phyloP scores from a whole-genome alignment of 1,140 invertebrate species.

The Lepidostoma basale region DNA sequence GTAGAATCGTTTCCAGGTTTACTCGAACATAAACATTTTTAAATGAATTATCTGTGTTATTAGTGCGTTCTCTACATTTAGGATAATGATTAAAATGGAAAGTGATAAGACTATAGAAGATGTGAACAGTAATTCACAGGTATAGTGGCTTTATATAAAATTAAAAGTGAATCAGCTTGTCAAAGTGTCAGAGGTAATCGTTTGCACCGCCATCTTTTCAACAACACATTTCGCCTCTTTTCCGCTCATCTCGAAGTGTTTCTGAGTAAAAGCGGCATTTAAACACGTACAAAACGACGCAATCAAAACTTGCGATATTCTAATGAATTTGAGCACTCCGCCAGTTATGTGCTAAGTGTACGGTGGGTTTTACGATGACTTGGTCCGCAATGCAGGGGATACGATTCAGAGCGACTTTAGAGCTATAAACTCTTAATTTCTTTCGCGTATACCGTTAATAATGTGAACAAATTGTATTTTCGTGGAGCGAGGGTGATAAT shows the following conservation, averaged over 20 bases:
- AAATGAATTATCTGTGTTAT: slow-evolving; percentile 34
- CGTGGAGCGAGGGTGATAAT: neutral
- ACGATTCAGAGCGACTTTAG: neutral
- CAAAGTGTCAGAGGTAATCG: slow-evolving; percentile 31
- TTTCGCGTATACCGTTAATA: neutral
- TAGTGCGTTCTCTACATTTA: slow-evolving; percentile 34
- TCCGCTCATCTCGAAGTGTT: neutral
- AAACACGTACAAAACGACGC: neutral
- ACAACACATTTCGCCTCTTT: slow-evolving; percentile 30
- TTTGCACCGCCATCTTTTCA: slow-evolving; percentile 36
- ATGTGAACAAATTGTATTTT: neutral
- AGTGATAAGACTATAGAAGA: slow-evolving; percentile 70
- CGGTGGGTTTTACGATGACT: slow-evolving; percentile 4
- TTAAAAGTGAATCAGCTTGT: slow-evolving; percentile 29
- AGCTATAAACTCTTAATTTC: neutral
- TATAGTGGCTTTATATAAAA: slow-evolving; percentile 45
- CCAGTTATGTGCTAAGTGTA: slow-evolving; percentile 10
- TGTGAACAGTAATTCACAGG: slow-evolving; percentile 65
- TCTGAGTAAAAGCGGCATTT: neutral
- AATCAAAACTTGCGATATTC: neutral
- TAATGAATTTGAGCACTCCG: neutral
- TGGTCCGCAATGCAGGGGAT: slow-evolving; percentile 20
- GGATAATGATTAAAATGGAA: slow-evolving; percentile 69
- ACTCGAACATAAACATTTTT: slow-evolving; percentile 35
- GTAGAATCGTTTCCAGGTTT: slow-evolving; percentile 20